Evolutionary conservation across 2,888 invertebrate species (phyloP).

Genomic region (Ectemnius continuus): DNA sequence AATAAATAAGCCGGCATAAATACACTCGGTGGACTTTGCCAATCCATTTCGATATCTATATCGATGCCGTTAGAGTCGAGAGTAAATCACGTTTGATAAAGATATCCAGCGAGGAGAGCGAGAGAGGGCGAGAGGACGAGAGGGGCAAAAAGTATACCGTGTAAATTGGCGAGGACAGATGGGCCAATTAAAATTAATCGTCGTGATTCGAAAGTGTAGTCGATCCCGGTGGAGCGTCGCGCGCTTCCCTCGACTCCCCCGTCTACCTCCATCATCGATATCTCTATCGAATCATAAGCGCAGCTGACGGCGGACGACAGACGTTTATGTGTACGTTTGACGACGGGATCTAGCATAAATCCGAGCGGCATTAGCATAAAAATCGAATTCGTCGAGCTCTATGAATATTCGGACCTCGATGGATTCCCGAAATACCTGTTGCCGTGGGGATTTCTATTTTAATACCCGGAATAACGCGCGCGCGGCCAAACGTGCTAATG

Average conservation of each 20-base stretch:
- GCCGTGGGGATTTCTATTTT: no score
- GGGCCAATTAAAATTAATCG: constrained; percentile 49
- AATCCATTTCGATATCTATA: constrained; percentile 23
- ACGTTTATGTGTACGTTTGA: constrained; percentile 1
- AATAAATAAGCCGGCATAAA: neutral
- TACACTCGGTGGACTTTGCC: neutral
- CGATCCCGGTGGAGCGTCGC: neutral
- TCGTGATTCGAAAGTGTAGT: constrained; percentile 28
- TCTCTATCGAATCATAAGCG: constrained; percentile 1
- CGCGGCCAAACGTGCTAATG: no score
- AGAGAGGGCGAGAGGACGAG: neutral
- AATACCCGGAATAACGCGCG: no score
- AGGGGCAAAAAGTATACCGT: constrained; percentile 1
- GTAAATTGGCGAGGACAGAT: constrained; percentile 25
- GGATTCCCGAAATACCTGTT: no score
- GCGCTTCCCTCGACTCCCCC: neutral
- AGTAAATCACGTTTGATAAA: constrained; percentile 45
- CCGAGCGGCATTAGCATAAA: constrained; percentile 1
- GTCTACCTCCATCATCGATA: neutral
- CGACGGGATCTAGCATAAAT: neutral
- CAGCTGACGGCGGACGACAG: neutral
- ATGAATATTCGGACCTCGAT: no score
- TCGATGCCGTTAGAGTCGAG: constrained; percentile 29
- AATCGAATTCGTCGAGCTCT: neutral
- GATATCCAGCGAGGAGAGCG: constrained; percentile 21